These are phyloP conservation scores for Gobio gobio DNA, from an alignment of 2,113 vertebrate genomes.

Conservation along the genomic window DNA sequence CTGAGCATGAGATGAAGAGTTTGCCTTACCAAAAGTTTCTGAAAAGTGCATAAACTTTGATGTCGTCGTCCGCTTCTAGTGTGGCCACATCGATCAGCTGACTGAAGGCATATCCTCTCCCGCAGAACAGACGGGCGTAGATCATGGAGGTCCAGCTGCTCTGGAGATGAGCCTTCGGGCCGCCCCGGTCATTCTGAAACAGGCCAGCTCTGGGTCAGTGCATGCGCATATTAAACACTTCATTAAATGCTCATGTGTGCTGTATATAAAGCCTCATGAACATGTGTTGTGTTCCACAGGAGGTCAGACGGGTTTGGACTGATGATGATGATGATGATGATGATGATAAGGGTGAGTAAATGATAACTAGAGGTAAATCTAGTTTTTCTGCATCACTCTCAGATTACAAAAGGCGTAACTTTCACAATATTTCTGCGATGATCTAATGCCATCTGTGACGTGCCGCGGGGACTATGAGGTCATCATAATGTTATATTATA, in stretches of 20 bases:
- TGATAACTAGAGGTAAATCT: background rate
- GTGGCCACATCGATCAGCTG: conserved; percentile 67
- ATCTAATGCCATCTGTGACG: background rate
- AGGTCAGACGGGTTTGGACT: background rate
- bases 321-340: no score
- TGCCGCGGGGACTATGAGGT: no score
- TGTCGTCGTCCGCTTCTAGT: conserved; percentile 51
- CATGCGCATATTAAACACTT: no score
- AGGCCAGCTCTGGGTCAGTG: background rate
- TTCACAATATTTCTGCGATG: background rate
- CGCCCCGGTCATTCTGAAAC: conserved; percentile 69
- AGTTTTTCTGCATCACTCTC: background rate
- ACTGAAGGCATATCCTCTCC: conserved; percentile 59
- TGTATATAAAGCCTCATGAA: background rate
- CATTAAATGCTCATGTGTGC: background rate
- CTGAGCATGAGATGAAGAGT: background rate
- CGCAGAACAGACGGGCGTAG: conserved; percentile 71
- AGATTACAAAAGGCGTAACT: background rate
- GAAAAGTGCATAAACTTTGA: conserved; percentile 73
- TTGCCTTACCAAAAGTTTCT: conserved; percentile 73
- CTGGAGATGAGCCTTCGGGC: conserved; percentile 67
- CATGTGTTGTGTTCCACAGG: background rate
- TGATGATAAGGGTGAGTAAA: background rate
- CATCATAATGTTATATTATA: no score
- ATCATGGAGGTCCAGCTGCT: conserved; percentile 73